A percentile compares a stretch with the other conserved stretches of the same genome.
Evolutionary conservation across 2,113 vertebrate genomes (phyloP).

Genomic region (Panthera tigris): DNA sequence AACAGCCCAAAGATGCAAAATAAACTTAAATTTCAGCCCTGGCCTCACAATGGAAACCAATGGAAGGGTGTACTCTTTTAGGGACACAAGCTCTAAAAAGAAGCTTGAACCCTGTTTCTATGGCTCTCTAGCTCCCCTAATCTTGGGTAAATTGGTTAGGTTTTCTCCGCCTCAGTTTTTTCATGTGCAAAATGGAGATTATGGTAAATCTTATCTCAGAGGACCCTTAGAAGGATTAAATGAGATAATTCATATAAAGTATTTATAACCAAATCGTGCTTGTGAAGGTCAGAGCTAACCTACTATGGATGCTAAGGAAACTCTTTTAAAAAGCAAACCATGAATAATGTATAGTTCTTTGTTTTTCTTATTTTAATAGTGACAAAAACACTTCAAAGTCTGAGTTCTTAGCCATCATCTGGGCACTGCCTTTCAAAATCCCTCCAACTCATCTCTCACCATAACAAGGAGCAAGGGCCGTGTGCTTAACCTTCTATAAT

Average conservation of each 20-base stretch:
- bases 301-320: background rate
- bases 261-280: background rate
- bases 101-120: background rate
- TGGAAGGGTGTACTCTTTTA: background rate
- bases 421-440: background rate
- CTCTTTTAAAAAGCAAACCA: background rate
- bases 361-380: background rate
- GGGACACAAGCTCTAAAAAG: background rate
- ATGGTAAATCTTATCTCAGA: background rate
- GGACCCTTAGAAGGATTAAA: background rate
- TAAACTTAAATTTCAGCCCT: background rate
- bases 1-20: background rate
- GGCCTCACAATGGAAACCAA: background rate
- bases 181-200: background rate
- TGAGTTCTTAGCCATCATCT: background rate
- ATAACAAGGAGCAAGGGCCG: background rate
- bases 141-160: background rate
- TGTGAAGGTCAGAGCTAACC: background rate
- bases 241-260: background rate
- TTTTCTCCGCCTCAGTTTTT: background rate
- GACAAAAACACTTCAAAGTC: background rate
- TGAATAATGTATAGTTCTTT: background rate
- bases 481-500: constrained; percentile 78
- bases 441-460: background rate
- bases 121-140: background rate